Conservation (phyloP, 2,113 vertebrate species). For the Peromyscus polionotus region DNA sequence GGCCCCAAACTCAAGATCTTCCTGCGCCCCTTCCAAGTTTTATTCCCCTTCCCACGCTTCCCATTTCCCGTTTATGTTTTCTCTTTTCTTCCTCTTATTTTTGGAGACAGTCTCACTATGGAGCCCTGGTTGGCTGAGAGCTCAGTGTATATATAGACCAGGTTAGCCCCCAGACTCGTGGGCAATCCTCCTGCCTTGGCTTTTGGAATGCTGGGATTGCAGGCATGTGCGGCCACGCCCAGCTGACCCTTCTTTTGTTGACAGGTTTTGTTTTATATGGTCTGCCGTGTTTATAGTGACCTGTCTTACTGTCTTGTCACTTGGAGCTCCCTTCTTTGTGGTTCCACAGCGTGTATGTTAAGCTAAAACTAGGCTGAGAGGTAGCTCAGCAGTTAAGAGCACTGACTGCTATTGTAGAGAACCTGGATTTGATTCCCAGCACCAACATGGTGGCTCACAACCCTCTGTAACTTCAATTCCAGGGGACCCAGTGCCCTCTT, state of each 20-base stretch:
- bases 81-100: neutral
- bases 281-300: neutral
- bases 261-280: slow-evolving; percentile 24
- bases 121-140: neutral
- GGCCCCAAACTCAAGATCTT: neutral
- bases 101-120: neutral
- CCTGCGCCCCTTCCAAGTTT: neutral
- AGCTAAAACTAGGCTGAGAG: slow-evolving; percentile 1
- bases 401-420: neutral
- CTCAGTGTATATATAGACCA: neutral
- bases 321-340: slow-evolving; percentile 6
- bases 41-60: neutral
- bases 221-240: neutral
- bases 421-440: neutral
- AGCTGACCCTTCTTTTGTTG: neutral
- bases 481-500: neutral
- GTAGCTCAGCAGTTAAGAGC: neutral
- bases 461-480: neutral
- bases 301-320: neutral
- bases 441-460: neutral
- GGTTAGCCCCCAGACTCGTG: neutral
- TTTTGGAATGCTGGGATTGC: neutral
- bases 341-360: neutral
- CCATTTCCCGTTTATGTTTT: neutral
- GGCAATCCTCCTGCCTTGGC: neutral